Evolutionary conservation across 2,113 vertebrate genomes (phyloP), one percentile per base, ranked within the genome.

Genomic region (Centrocercus urophasianus): DNA sequence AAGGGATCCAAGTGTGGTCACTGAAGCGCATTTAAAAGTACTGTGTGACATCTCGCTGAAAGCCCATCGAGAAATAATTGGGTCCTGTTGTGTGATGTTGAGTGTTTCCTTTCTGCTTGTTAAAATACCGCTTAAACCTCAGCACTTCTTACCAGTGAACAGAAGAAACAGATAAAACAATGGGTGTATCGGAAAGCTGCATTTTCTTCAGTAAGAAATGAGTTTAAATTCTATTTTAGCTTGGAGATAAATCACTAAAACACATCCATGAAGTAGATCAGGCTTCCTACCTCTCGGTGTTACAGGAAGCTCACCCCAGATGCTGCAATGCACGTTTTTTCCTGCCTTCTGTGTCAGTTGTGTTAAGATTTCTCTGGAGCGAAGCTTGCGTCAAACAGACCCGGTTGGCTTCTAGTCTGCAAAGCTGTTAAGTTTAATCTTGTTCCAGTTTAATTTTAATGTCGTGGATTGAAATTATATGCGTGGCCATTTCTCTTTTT

Each of bases 401-500:
- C 71, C 38, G 28, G 54, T 67, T 93, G 93, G 76, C 91, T 89
- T 57, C 80, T 86, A 78, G 79, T 88, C 83, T 84, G 45, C 90
- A 89, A 85, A 79, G 65, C 83, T 93, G 71, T 95, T 96, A 90
- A 85, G 30, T 95, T 95, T 82, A 96, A 66, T 89, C 94, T 94
- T 97, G 82, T 88, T 93, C 81, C 76, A 90, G 85, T 92, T 93
- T 89, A 83, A 84, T 95, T 89, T 83, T 93, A 54, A 50, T 96
- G 57, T 96, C 81, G 8, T 94, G 81, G 70, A 92, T 93, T 97
- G 76, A 95, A 95, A 95, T 95, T 30, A 76, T 92, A 76, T 86
- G 82, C 96, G 21, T 97, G 95, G 93, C 93, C 94, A 2, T 96
- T 97, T 97, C 90, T 97, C 93, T 95, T 89, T 97, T 95, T 96